Conservation (phyloP, 2,113 vertebrate species). For the Apodemus speciosus region DNA sequence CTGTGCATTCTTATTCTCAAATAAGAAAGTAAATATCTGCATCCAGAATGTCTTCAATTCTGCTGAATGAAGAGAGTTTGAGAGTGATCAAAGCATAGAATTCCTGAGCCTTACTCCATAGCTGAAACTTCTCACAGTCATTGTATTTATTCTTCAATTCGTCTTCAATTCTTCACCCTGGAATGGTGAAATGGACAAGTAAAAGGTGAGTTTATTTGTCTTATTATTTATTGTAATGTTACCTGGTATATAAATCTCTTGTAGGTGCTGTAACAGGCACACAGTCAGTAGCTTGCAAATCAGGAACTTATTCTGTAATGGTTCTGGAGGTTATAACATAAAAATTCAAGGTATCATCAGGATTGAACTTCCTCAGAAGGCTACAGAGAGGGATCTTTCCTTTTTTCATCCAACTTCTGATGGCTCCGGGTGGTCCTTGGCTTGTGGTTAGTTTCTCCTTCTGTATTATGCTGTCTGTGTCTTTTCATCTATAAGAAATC, state of each 20-base stretch:
- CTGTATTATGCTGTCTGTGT: not conserved
- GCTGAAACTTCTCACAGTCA: not conserved
- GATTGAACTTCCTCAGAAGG: not conserved
- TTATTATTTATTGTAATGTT: not conserved
- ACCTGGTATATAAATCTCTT: not conserved
- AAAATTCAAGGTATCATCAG: not conserved
- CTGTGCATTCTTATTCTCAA: slow-evolving; percentile 20
- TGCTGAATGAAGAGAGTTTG: slow-evolving; percentile 7
- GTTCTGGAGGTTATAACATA: not conserved
- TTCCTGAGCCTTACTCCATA: not conserved
- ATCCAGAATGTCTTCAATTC: slow-evolving; percentile 1
- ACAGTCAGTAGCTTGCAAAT: slow-evolving; percentile 7
- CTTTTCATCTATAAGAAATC: not conserved
- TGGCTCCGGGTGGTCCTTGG: not conserved
- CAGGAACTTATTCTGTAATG: slow-evolving; percentile 16
- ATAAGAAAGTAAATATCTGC: slow-evolving; percentile 36
- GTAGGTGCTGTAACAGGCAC: not conserved
- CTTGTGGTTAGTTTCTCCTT: not conserved
- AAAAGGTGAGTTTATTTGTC: not conserved
- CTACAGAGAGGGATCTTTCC: not conserved
- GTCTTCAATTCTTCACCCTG: not conserved
- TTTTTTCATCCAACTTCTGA: not conserved
- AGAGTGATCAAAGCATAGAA: slow-evolving; percentile 1
- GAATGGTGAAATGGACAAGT: not conserved
- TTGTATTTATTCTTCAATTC: not conserved